Conservation (phyloP, 2,797 vertebrate species). For the Enteromius treurensis region DNA sequence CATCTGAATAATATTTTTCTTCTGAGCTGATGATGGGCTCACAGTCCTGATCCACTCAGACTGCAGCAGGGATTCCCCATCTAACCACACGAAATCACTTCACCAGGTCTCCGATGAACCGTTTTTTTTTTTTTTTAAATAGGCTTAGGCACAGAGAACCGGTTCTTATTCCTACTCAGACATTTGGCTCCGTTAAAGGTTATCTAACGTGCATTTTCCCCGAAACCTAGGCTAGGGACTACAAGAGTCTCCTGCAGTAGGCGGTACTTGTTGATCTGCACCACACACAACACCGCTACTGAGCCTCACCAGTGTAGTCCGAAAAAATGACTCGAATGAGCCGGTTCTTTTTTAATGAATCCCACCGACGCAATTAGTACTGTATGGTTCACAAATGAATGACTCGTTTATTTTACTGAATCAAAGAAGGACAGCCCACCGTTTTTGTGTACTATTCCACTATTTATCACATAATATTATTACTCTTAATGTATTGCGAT, state of each 20-base stretch:
- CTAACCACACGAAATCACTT: background rate
- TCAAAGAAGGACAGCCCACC: background rate
- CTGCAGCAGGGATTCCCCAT: background rate
- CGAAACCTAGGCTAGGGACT: background rate
- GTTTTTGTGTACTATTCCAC: background rate
- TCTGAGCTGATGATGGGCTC: background rate
- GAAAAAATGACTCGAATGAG: background rate
- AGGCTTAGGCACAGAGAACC: background rate
- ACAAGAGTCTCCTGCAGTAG: background rate
- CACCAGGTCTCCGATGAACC: background rate
- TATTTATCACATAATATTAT: background rate
- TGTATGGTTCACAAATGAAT: background rate
- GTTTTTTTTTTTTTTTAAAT: background rate
- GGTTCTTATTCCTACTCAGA: background rate
- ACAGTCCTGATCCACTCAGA: background rate
- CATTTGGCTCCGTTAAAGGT: background rate
- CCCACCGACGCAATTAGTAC: background rate
- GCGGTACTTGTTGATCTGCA: background rate
- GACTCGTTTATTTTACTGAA: background rate
- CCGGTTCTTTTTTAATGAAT: background rate
- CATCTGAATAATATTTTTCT: background rate
- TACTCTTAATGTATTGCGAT: background rate
- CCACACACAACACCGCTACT: background rate
- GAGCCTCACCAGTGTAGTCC: background rate
- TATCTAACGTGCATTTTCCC: background rate